A percentile compares a stretch with the other conserved stretches of the same genome.
Conservation (phyloP, 1,140 invertebrate species). For the Scaptomyza montana region DNA sequence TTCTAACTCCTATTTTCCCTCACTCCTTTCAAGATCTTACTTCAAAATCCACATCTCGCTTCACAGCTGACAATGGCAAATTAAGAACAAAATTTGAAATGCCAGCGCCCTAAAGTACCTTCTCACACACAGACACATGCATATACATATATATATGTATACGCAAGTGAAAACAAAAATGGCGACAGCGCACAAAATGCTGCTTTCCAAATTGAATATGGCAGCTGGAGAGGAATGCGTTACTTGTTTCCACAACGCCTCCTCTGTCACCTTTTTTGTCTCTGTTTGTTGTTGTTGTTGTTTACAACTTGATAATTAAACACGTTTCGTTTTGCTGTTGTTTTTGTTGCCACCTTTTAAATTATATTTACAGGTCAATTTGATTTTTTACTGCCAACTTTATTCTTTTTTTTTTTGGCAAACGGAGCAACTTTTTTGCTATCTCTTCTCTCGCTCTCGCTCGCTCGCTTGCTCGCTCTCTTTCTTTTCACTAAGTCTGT, state of each 20-base stretch:
- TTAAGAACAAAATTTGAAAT: conserved; percentile 32
- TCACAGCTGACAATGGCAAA: conserved; percentile 49
- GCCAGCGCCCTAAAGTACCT: conserved; percentile 16
- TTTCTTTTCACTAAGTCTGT: conserved; percentile 5
- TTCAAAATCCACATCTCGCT: conserved; percentile 10
- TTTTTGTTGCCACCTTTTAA: conserved; percentile 66
- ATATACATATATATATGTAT: conserved; percentile 1
- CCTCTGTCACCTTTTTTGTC: neutral
- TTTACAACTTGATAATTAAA: conserved; percentile 82
- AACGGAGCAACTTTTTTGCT: conserved; percentile 33
- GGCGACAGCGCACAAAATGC: conserved; percentile 39
- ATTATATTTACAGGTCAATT: conserved; percentile 82
- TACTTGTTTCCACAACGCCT: neutral
- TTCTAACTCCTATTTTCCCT: no score
- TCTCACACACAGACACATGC: conserved; percentile 13
- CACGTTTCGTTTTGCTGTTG: conserved; percentile 61
- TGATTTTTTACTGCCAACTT: conserved; percentile 72
- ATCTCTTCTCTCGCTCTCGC: conserved; percentile 12
- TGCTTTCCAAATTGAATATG: conserved; percentile 43
- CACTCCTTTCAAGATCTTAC: neutral
- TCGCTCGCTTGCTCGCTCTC: neutral
- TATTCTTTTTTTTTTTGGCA: conserved; percentile 21
- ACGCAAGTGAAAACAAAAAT: conserved; percentile 29
- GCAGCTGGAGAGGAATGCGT: conserved; percentile 11
- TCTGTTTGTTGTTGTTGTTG: conserved; percentile 57